phyloP scores from a whole-genome alignment of 2,113 vertebrate genomes.

The Gobio gobio region DNA sequence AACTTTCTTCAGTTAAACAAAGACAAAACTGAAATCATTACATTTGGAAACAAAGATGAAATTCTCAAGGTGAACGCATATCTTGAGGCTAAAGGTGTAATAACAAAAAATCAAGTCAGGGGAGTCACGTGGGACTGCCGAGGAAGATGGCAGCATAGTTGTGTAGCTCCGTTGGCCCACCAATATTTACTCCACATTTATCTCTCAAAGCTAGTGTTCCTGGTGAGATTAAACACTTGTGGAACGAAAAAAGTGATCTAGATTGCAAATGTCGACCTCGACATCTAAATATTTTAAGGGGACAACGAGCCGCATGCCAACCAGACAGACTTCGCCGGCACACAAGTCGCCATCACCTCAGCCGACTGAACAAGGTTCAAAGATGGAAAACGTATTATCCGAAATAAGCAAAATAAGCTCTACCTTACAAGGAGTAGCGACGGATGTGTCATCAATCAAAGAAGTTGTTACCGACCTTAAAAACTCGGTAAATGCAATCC shows the following conservation, averaged over 20 bases:
- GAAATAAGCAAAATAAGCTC: background rate
- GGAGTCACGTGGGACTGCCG: background rate
- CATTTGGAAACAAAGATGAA: too few relatives aligned
- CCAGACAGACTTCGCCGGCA: background rate
- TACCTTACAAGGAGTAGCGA: background rate
- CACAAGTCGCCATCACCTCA: background rate
- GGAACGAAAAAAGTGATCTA: background rate
- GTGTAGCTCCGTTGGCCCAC: background rate
- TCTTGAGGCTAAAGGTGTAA: too few relatives aligned
- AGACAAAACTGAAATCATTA: too few relatives aligned
- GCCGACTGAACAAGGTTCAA: too few relatives aligned
- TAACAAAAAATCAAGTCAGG: too few relatives aligned
- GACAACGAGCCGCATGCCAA: background rate
- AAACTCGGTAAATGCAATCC: background rate
- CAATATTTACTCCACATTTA: background rate
- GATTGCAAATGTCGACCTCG: background rate
- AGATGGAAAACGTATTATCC: background rate
- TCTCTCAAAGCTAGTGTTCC: background rate
- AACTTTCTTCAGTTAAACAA: too few relatives aligned
- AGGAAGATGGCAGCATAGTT: slow-evolving; percentile 1
- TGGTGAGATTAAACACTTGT: background rate
- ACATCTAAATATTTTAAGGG: background rate
- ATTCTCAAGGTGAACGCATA: too few relatives aligned
- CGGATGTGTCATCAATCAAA: slow-evolving; percentile 26
- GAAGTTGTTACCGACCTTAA: too few relatives aligned